Percentiles rank a stretch among this genome's conserved stretches.
These are phyloP conservation scores for Zhengitettix transpicula DNA, from an alignment of 2,888 invertebrate species.

Conservation along the genomic window DNA sequence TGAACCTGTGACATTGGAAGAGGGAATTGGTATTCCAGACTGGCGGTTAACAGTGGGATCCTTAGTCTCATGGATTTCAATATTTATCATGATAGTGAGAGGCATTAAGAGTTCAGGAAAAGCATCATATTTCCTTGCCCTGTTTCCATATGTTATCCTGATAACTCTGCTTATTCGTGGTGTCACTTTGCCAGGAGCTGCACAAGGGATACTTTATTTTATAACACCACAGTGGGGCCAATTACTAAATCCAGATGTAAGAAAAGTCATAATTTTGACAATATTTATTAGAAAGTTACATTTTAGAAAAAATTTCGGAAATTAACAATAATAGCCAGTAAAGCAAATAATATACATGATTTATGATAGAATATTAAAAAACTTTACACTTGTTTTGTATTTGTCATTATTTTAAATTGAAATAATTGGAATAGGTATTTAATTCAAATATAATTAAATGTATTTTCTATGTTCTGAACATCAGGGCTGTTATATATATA, in stretches of 20 bases:
- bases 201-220: conserved; percentile 58
- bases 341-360: too few species aligned
- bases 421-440: too few species aligned
- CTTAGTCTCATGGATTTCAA: conserved; percentile 46
- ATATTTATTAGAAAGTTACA: too few species aligned
- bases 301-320: too few species aligned
- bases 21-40: conserved; percentile 32
- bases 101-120: conserved; percentile 67
- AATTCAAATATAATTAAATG: too few species aligned
- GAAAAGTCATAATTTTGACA: neutral
- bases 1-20: conserved; percentile 29
- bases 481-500: too few species aligned
- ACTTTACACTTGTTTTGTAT: too few species aligned
- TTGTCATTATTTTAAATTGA: too few species aligned
- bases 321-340: too few species aligned
- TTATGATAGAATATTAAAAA: too few species aligned
- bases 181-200: conserved; percentile 43
- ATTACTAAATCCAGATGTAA: conserved; percentile 48
- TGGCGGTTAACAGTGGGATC: conserved; percentile 52
- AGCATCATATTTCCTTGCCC: conserved; percentile 71
- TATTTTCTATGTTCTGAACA: too few species aligned
- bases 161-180: conserved; percentile 47
- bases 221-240: conserved; percentile 62
- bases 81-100: conserved; percentile 49
- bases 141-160: conserved; percentile 69